These are phyloP conservation scores for Periphyllus acericola DNA, from an alignment of 2,888 invertebrate species.

Conservation along the genomic window DNA sequence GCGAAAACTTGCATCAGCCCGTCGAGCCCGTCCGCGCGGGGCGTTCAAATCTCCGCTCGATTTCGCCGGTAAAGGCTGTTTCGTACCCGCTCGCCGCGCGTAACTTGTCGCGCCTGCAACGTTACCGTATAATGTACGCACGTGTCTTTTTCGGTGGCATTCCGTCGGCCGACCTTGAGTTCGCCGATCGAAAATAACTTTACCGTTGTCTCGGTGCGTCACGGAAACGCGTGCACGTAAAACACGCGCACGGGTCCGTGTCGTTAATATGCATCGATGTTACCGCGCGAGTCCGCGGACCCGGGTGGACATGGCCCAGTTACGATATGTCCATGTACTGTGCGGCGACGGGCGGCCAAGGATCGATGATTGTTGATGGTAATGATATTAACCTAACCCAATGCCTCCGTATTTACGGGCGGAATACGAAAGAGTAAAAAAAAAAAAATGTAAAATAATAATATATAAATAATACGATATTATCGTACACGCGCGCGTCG, in stretches of 20 bases:
- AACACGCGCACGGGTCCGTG: no score
- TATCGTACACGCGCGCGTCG: no score
- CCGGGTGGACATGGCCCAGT: conserved; percentile 47
- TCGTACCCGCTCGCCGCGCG: no score
- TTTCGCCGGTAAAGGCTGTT: background rate
- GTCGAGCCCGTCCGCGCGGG: background rate
- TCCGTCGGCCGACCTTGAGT: background rate
- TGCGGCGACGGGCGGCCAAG: background rate
- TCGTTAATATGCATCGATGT: no score
- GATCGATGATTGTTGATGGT: no score
- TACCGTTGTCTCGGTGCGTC: conserved; percentile 22
- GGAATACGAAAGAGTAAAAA: no score
- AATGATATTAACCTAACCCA: no score
- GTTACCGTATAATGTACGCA: background rate
- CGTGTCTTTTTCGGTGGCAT: background rate
- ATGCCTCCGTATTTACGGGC: background rate
- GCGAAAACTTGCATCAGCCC: no score
- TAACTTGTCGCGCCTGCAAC: no score
- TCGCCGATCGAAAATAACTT: conserved; percentile 20
- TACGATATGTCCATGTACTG: background rate
- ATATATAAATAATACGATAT: no score
- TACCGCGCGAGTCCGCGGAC: background rate
- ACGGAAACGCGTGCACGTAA: conserved; percentile 4
- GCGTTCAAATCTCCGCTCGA: conserved; percentile 28
- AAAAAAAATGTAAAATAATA: no score